Evolutionary conservation across 2,888 invertebrate genomes (phyloP).

Genomic region (Drosophila glabriapex): DNA sequence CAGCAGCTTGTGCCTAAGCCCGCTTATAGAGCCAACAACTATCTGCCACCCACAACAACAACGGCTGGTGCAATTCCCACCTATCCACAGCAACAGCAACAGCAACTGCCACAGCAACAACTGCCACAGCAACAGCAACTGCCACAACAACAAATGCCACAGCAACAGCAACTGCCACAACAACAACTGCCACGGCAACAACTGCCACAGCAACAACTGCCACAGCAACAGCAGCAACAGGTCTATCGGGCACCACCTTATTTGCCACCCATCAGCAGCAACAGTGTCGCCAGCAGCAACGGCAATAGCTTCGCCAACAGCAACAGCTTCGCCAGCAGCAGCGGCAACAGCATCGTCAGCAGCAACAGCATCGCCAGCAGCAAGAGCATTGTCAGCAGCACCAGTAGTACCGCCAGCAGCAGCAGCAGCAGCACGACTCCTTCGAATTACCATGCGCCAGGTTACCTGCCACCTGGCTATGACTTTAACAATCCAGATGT

Average conservation of each 20-base stretch:
- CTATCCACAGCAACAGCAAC: conserved; percentile 14
- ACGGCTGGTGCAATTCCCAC: not conserved
- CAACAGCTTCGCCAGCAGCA: conserved; percentile 21
- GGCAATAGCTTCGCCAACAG: not conserved
- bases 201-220: conserved; percentile 8
- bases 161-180: conserved; percentile 15
- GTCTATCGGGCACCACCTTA: conserved; percentile 42
- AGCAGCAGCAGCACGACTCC: conserved; percentile 26
- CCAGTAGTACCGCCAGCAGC: conserved; percentile 12
- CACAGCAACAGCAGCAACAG: conserved; percentile 28
- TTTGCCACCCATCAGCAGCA: conserved; percentile 33
- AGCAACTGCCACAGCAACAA: conserved; percentile 28
- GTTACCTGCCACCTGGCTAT: conserved; percentile 70
- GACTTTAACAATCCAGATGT: conserved; percentile 55
- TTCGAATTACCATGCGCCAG: conserved; percentile 39
- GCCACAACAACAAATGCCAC: conserved; percentile 12
- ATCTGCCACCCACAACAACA: conserved; percentile 23
- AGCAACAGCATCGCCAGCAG: conserved; percentile 18
- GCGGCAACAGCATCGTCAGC: not conserved
- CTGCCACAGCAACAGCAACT: conserved; percentile 11
- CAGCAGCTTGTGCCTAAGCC: conserved; percentile 12
- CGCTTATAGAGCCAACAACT: conserved; percentile 13
- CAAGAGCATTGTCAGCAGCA: conserved; percentile 8
- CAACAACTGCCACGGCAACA: too few species aligned
- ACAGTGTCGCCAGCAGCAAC: conserved; percentile 2